Evolutionary conservation across 2,113 vertebrate genomes (phyloP).

Genomic region (Pao palembangensis): DNA sequence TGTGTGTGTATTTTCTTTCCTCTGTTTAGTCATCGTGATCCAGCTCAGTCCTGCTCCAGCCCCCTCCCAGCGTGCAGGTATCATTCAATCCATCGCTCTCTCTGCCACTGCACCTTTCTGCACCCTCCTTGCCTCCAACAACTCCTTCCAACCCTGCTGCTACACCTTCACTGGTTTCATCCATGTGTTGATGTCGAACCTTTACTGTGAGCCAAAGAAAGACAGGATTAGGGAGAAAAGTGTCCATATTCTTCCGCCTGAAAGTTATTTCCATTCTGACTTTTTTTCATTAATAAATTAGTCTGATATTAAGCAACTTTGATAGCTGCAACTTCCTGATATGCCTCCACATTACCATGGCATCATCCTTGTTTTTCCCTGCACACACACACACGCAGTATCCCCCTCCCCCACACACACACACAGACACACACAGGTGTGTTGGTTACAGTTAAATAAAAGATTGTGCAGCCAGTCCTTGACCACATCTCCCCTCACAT

Average conservation of each 20-base stretch:
- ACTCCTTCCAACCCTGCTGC: background rate
- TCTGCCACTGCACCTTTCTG: conserved; percentile 62
- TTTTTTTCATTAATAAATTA: no score
- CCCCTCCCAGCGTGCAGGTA: conserved; percentile 96
- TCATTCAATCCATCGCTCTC: conserved; percentile 74
- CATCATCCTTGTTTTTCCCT: no score
- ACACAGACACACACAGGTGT: background rate
- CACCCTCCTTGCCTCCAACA: background rate
- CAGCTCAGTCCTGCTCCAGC: conserved; percentile 98
- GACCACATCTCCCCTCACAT: conserved; percentile 43
- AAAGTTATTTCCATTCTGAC: no score
- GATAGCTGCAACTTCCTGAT: no score
- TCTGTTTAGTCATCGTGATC: conserved; percentile 95
- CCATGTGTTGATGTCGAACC: background rate
- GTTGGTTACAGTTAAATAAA: background rate
- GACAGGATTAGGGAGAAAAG: background rate
- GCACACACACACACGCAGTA: no score
- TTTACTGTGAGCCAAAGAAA: background rate
- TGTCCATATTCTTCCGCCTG: no score
- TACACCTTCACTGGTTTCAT: conserved; percentile 2
- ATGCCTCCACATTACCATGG: no score
- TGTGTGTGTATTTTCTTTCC: conserved; percentile 77
- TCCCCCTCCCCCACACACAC: no score
- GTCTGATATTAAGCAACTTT: no score
- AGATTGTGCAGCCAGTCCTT: background rate